These are phyloP conservation scores for Drosophila gaucha DNA, from an alignment of 2,888 invertebrate species.

Conservation along the genomic window DNA sequence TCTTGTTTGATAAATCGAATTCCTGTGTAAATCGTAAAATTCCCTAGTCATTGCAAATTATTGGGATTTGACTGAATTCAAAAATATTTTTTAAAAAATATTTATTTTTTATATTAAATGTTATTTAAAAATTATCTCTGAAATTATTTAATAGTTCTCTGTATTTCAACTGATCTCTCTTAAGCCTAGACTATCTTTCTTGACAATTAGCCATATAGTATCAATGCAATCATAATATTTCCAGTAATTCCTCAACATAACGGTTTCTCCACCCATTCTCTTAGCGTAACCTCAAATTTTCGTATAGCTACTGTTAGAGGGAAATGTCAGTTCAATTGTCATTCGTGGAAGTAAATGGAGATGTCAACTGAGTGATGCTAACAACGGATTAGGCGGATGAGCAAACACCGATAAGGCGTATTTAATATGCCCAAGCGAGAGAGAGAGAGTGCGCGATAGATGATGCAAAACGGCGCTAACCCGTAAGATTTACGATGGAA, in stretches of 20 bases:
- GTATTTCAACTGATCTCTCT: background rate
- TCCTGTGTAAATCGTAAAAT: no score
- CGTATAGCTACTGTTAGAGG: constrained; percentile 39
- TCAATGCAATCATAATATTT: constrained; percentile 4
- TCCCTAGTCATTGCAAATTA: no score
- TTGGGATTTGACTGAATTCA: no score
- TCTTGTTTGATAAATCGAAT: no score
- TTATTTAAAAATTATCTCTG: background rate
- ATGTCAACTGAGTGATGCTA: constrained; percentile 63
- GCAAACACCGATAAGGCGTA: constrained; percentile 64
- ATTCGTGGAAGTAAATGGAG: constrained; percentile 72
- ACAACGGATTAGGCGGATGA: constrained; percentile 62
- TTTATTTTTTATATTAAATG: no score
- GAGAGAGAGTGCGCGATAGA: constrained; percentile 17
- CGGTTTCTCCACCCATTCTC: constrained; percentile 30
- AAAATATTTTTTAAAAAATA: no score
- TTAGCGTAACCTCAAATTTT: no score
- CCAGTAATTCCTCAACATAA: constrained; percentile 18
- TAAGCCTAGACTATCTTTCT: background rate
- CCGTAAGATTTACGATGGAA: constrained; percentile 75
- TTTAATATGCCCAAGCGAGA: constrained; percentile 58
- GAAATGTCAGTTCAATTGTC: constrained; percentile 42
- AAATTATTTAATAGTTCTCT: background rate
- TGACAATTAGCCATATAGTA: constrained; percentile 2
- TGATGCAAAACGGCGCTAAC: constrained; percentile 74